These are phyloP conservation scores for Microchirus variegatus DNA, from an alignment of 2,797 vertebrate species.

Conservation along the genomic window DNA sequence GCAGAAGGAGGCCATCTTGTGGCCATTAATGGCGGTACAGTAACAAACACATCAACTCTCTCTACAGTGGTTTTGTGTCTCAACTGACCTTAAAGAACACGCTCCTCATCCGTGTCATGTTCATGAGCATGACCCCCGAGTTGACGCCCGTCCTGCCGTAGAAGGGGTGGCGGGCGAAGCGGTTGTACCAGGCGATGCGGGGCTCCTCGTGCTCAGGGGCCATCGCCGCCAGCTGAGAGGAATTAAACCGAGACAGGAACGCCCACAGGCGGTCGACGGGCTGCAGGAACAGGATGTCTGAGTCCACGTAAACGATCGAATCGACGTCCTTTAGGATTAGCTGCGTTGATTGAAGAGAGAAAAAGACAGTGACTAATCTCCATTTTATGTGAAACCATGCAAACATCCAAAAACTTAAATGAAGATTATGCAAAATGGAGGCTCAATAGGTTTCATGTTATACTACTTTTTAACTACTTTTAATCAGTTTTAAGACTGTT, in stretches of 20 bases:
- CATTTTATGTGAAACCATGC: too few relatives aligned
- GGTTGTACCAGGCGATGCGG: constrained; percentile 94
- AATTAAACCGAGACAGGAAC: constrained; percentile 86
- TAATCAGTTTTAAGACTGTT: too few relatives aligned
- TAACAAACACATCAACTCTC: background rate
- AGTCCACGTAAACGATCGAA: constrained; percentile 91
- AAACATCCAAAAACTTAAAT: too few relatives aligned
- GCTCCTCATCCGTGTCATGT: constrained; percentile 90
- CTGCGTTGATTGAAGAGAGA: constrained; percentile 63
- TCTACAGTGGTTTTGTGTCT: background rate
- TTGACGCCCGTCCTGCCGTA: constrained; percentile 93
- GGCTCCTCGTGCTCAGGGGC: constrained; percentile 94
- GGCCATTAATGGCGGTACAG: constrained; percentile 38
- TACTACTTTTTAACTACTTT: too few relatives aligned
- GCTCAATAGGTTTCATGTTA: too few relatives aligned
- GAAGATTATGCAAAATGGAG: too few relatives aligned
- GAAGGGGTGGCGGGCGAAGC: constrained; percentile 93
- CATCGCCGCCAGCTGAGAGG: constrained; percentile 92
- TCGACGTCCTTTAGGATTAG: constrained; percentile 90
- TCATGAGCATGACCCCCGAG: constrained; percentile 97
- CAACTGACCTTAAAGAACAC: constrained; percentile 87
- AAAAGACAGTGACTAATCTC: background rate
- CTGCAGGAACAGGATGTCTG: constrained; percentile 92
- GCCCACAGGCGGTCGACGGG: constrained; percentile 91
- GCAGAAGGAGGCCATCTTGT: constrained; percentile 58